A percentile compares a stretch with the other conserved stretches of the same genome.
Evolutionary conservation across 37 sponge, comb jelly and placozoan genomes (phyloP).

Genomic region (Agelas oroides): DNA sequence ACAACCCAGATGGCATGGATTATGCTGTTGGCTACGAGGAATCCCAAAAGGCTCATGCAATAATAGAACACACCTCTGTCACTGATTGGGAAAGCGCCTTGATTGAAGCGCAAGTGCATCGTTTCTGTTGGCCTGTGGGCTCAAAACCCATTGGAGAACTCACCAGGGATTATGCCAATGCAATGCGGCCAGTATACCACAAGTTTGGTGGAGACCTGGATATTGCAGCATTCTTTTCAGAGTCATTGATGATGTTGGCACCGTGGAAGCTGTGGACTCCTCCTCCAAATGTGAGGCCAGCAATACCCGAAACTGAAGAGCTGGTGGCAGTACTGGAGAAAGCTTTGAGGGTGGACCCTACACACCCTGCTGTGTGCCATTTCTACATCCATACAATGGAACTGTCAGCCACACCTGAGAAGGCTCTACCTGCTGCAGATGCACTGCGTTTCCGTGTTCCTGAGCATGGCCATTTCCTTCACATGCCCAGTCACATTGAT

Average conservation of each 20-base stretch:
- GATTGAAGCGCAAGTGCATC: conserved; percentile 56
- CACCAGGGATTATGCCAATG: conserved; percentile 33
- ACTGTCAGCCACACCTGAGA: conserved; percentile 62
- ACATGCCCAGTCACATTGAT: conserved; percentile 80
- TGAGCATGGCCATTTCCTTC: conserved; percentile 67
- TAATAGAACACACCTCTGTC: neutral
- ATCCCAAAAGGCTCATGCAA: conserved; percentile 36
- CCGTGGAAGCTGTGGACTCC: conserved; percentile 70
- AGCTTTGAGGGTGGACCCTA: conserved; percentile 51
- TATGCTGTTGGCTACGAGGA: conserved; percentile 50
- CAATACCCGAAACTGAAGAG: conserved; percentile 64
- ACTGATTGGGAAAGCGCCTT: conserved; percentile 61
- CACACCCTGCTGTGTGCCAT: conserved; percentile 66
- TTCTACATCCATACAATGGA: conserved; percentile 80
- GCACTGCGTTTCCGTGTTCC: conserved; percentile 24
- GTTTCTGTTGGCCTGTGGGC: conserved; percentile 54
- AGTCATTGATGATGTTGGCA: conserved; percentile 71
- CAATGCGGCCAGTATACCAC: conserved; percentile 57
- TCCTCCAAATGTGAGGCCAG: conserved; percentile 37
- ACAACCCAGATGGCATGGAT: conserved; percentile 61
- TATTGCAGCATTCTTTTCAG: conserved; percentile 64
- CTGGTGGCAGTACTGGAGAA: conserved; percentile 46
- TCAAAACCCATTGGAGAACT: conserved; percentile 8
- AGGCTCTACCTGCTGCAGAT: conserved; percentile 57
- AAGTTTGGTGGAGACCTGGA: conserved; percentile 50